These are phyloP conservation scores for Otolemur garnettii DNA, from an alignment of 2,113 vertebrate species.

Conservation along the genomic window DNA sequence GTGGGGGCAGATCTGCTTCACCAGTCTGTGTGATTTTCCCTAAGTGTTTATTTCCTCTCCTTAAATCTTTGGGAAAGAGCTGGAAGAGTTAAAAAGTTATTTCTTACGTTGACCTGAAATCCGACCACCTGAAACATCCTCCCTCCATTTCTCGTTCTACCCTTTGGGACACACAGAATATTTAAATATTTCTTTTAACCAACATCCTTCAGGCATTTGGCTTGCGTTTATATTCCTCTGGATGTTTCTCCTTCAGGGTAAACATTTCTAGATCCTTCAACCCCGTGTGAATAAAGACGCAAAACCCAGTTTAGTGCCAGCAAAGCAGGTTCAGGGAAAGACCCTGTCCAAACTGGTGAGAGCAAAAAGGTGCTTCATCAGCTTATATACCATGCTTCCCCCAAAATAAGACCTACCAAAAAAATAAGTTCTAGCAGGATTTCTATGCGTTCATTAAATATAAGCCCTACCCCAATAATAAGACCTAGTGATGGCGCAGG, in stretches of 20 bases:
- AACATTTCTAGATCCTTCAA: slow-evolving; percentile 11
- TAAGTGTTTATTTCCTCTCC: neutral
- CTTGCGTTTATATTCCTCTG: neutral
- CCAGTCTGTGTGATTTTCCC: neutral
- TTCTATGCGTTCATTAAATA: no score
- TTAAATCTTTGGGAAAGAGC: neutral
- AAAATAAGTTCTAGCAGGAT: no score
- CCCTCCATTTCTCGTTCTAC: neutral
- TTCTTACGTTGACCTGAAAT: slow-evolving; percentile 22
- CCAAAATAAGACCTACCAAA: no score
- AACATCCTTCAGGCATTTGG: neutral
- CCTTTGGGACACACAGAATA: neutral
- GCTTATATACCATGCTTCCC: neutral
- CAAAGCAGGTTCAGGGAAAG: no score
- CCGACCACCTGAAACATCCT: neutral
- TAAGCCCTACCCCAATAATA: no score
- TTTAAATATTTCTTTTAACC: neutral
- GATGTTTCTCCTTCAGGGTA: slow-evolving; percentile 18
- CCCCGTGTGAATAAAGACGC: neutral
- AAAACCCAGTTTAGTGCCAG: neutral
- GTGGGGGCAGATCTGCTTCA: neutral
- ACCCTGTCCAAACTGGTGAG: neutral
- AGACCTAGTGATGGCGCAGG: no score
- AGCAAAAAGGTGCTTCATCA: neutral
- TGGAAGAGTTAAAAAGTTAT: neutral